Evolutionary conservation across 2,797 vertebrate genomes (phyloP).

Genomic region (Neosilurus mollespiculum): DNA sequence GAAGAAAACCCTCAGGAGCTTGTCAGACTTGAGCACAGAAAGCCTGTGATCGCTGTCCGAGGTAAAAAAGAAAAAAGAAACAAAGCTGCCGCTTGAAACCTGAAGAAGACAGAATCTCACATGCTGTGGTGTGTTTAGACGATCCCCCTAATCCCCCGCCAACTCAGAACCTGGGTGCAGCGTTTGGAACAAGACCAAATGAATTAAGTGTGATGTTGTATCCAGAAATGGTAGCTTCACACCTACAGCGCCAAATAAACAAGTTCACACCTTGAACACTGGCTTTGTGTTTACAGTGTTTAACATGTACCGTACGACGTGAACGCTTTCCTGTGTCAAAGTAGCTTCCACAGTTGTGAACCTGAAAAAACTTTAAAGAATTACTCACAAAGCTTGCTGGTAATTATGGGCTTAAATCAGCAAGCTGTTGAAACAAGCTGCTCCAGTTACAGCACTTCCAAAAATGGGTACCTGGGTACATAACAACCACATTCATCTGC

Average conservation of each 20-base stretch:
- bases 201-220: background rate
- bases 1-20: slow-evolving; percentile 56
- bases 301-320: background rate
- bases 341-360: background rate
- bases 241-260: background rate
- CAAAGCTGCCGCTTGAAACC: slow-evolving; percentile 59
- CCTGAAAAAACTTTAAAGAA: background rate
- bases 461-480: background rate
- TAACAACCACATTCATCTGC: background rate
- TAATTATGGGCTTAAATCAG: background rate
- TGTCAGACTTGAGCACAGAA: slow-evolving; percentile 44
- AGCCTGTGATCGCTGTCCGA: slow-evolving; percentile 44
- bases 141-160: background rate
- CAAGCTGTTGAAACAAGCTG: background rate
- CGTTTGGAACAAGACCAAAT: background rate
- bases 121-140: slow-evolving; percentile 1
- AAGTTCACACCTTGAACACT: background rate
- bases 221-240: background rate
- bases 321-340: background rate
- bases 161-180: background rate
- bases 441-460: background rate
- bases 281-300: background rate
- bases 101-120: slow-evolving; percentile 53
- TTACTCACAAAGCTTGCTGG: background rate
- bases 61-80: background rate